Conservation (phyloP, 2,113 vertebrate genomes). For the Nannobrachium achirus region DNA sequence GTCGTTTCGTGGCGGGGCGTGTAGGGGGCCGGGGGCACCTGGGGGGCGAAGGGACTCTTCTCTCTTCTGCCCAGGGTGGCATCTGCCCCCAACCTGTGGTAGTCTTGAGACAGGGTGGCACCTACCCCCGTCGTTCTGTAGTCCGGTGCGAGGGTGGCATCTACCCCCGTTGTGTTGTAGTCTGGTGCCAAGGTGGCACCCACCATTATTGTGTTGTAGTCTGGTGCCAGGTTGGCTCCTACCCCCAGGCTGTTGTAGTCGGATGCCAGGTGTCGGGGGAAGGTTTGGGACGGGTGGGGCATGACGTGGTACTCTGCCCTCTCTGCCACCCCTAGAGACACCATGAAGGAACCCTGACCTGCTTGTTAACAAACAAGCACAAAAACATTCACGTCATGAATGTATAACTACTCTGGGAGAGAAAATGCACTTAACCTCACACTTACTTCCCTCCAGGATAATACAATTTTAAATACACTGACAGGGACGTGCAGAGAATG, state of each 20-base stretch:
- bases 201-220: no score
- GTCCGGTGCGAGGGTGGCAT: no score
- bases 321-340: slow-evolving; percentile 84
- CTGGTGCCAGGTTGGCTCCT: slow-evolving; percentile 63
- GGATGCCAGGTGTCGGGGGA: slow-evolving; percentile 84
- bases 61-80: slow-evolving; percentile 78
- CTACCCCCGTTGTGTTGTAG: no score
- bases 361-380: background rate
- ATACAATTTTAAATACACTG: no score
- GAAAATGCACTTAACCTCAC: no score
- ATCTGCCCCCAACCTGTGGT: slow-evolving; percentile 47
- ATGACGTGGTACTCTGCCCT: slow-evolving; percentile 85
- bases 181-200: no score
- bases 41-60: slow-evolving; percentile 82
- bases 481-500: no score
- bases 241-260: slow-evolving; percentile 72
- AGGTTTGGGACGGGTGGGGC: slow-evolving; percentile 82
- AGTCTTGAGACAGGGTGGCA: no score
- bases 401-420: background rate
- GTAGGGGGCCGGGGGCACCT: slow-evolving; percentile 74
- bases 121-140: no score
- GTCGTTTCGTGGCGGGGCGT: slow-evolving; percentile 81
- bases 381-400: background rate
- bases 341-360: slow-evolving; percentile 82
- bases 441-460: no score